phyloP scores from a whole-genome alignment of 2,888 invertebrate genomes.

The Creontiades dilutus region DNA sequence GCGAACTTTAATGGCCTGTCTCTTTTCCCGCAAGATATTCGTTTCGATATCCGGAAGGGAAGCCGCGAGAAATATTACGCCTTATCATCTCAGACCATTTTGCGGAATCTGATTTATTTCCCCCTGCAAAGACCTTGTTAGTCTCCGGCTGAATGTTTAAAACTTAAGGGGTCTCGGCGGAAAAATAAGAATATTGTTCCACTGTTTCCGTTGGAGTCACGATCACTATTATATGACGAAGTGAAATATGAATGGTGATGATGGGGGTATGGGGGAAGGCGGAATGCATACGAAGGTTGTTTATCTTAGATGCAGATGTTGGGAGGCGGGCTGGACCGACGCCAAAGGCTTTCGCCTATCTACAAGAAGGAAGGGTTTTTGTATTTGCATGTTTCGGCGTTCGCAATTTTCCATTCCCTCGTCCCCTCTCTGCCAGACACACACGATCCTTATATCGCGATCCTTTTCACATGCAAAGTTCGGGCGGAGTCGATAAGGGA shows the following conservation, averaged over 20 bases:
- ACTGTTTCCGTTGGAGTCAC: background rate
- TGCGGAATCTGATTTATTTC: constrained; percentile 2
- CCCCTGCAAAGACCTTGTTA: background rate
- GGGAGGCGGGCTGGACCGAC: background rate
- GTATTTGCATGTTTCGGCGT: too few relatives aligned
- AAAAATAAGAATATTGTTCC: background rate
- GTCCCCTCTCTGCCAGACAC: too few relatives aligned
- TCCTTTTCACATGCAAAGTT: too few relatives aligned
- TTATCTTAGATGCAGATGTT: constrained; percentile 25
- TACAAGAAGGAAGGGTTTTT: too few relatives aligned
- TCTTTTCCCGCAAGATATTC: too few relatives aligned
- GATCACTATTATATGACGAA: background rate
- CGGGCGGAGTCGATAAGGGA: too few relatives aligned
- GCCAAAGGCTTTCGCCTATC: background rate
- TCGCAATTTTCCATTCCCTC: too few relatives aligned
- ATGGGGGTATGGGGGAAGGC: background rate
- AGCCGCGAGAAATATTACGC: background rate
- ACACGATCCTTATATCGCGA: too few relatives aligned
- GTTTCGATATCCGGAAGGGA: too few relatives aligned
- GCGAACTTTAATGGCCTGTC: too few relatives aligned
- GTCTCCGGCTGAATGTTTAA: background rate
- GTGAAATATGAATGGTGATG: background rate
- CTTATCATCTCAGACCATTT: background rate
- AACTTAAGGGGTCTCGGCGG: background rate
- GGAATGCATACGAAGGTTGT: background rate